Conservation (phyloP, 2,888 invertebrate species). For the Conops quadrifasciatus region DNA sequence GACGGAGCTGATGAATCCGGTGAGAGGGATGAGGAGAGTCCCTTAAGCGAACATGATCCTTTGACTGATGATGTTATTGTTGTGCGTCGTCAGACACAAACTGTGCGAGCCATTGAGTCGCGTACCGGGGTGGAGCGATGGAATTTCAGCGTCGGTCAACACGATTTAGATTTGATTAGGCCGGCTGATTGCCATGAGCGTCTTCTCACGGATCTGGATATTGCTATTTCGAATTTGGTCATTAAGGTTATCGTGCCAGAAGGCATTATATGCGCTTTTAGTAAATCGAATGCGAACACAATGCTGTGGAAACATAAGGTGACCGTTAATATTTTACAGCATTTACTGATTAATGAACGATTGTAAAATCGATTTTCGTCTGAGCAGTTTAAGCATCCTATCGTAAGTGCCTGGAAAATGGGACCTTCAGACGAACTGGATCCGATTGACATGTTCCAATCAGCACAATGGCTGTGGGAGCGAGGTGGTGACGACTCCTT, state of each 20-base stretch:
- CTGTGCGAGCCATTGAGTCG: constrained; percentile 89
- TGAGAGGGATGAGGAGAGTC: constrained; percentile 39
- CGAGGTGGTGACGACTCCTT: constrained; percentile 57
- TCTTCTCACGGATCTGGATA: constrained; percentile 55
- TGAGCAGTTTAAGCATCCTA: constrained; percentile 80
- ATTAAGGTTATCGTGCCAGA: constrained; percentile 76
- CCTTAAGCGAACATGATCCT: constrained; percentile 55
- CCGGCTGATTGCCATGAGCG: constrained; percentile 67
- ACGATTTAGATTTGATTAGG: constrained; percentile 75
- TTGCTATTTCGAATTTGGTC: constrained; percentile 66
- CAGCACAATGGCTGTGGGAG: constrained; percentile 67
- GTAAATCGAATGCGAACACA: constrained; percentile 68
- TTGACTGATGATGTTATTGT: constrained; percentile 73
- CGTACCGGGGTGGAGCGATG: constrained; percentile 87
- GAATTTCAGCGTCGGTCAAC: constrained; percentile 95
- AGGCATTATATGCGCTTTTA: constrained; percentile 75
- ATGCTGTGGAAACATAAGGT: constrained; percentile 83
- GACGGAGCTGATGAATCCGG: constrained; percentile 42
- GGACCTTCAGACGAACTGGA: constrained; percentile 74
- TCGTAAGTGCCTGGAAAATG: constrained; percentile 86
- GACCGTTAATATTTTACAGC: constrained; percentile 32
- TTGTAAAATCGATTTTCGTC: constrained; percentile 2
- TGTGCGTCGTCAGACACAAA: constrained; percentile 83
- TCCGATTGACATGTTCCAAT: constrained; percentile 78
- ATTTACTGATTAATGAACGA: neutral